These are phyloP conservation scores for Nothobranchius furzeri DNA, from an alignment of 2,113 vertebrate genomes.

Conservation along the genomic window DNA sequence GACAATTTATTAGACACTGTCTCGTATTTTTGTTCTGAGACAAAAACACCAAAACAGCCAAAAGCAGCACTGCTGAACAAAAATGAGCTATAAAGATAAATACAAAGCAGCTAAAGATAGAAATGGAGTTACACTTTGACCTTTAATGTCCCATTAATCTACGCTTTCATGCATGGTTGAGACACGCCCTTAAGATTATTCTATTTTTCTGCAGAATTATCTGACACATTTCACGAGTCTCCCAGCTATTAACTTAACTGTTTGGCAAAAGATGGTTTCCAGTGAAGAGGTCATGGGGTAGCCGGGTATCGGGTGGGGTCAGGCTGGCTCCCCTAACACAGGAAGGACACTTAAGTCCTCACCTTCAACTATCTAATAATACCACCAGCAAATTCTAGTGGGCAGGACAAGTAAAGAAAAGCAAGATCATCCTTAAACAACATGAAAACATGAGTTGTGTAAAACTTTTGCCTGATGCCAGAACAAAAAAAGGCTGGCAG, in stretches of 20 bases:
- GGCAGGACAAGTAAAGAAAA: slow-evolving; percentile 33
- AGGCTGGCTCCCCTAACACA: slow-evolving; percentile 74
- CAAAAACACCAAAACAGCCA: neutral
- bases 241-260: slow-evolving; percentile 71
- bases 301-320: slow-evolving; percentile 61
- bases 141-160: slow-evolving; percentile 64
- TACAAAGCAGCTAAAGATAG: slow-evolving; percentile 63
- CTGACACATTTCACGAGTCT: slow-evolving; percentile 65
- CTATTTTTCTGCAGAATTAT: slow-evolving; percentile 49
- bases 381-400: slow-evolving; percentile 28
- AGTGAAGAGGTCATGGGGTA: slow-evolving; percentile 56
- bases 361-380: slow-evolving; percentile 73
- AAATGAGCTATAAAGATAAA: slow-evolving; percentile 2
- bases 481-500: too few species aligned
- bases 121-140: slow-evolving; percentile 43
- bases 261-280: slow-evolving; percentile 71
- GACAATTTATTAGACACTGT: neutral
- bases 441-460: neutral
- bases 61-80: neutral
- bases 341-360: slow-evolving; percentile 63
- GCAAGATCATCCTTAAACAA: slow-evolving; percentile 6
- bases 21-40: neutral
- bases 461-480: too few species aligned
- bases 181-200: slow-evolving; percentile 51
- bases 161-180: slow-evolving; percentile 54